Conservation (phyloP, 2,888 invertebrate species). For the Exocentrus adspersus region DNA sequence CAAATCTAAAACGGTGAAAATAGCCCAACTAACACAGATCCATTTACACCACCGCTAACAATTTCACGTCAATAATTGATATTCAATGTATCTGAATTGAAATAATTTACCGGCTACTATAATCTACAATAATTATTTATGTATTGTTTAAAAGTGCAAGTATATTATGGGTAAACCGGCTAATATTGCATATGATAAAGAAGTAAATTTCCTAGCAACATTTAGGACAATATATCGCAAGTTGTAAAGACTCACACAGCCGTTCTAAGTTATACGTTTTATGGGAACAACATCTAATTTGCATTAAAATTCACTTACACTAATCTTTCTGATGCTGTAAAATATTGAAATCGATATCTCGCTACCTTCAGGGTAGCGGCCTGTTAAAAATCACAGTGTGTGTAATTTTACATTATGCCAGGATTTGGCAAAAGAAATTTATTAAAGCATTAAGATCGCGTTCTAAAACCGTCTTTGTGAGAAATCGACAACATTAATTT, state of each 20-base stretch:
- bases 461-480: slow-evolving; percentile 36
- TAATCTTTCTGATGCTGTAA: slow-evolving; percentile 20
- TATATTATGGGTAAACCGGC: too few species aligned
- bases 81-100: too few species aligned
- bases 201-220: neutral
- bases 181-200: too few species aligned
- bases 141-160: too few species aligned
- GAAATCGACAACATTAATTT: slow-evolving; percentile 48
- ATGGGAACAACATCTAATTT: slow-evolving; percentile 13
- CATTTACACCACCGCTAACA: too few species aligned
- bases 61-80: too few species aligned
- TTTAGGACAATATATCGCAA: neutral
- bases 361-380: slow-evolving; percentile 16
- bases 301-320: slow-evolving; percentile 25
- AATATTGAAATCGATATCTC: slow-evolving; percentile 30
- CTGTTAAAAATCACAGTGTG: slow-evolving; percentile 32
- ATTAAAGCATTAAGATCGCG: slow-evolving; percentile 34
- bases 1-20: too few species aligned
- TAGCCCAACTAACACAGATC: too few species aligned
- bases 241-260: slow-evolving; percentile 1
- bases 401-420: slow-evolving; percentile 22
- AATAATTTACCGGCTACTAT: too few species aligned
- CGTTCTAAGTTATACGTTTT: slow-evolving; percentile 2
- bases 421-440: slow-evolving; percentile 31
- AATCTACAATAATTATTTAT: too few species aligned